Conservation (phyloP, 2,888 invertebrate genomes). For the Metallyticus violacea region DNA sequence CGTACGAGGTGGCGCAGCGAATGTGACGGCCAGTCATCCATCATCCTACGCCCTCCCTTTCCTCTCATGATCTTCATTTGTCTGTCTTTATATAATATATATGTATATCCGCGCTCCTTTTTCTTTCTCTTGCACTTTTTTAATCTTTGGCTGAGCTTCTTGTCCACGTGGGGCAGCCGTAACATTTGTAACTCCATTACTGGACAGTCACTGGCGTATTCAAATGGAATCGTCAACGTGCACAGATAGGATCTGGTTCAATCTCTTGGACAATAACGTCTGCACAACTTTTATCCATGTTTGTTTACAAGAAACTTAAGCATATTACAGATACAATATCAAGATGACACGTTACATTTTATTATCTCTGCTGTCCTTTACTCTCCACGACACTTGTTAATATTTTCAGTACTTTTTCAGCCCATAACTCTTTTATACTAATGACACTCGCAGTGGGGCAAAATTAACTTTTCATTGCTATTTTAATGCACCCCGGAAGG, state of each 20-base stretch:
- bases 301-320: no score
- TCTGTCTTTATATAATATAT: constrained; percentile 18
- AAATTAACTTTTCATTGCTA: no score
- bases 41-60: neutral
- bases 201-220: neutral
- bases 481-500: neutral
- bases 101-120: no score
- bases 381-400: neutral
- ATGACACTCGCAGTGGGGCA: no score
- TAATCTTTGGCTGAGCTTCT: neutral
- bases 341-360: neutral
- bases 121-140: neutral
- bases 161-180: neutral
- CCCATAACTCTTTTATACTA: neutral
- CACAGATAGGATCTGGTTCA: neutral
- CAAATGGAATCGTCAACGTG: neutral
- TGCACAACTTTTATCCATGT: neutral
- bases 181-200: constrained; percentile 12
- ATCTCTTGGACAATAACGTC: neutral
- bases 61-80: constrained; percentile 7
- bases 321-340: no score
- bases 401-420: neutral
- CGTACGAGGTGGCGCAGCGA: constrained; percentile 7
- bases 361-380: neutral
- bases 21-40: constrained; percentile 13